A percentile compares a stretch with the other conserved stretches of the same genome.
phyloP scores from a whole-genome alignment of 2,797 vertebrate species.

The Lophura swinhoii region DNA sequence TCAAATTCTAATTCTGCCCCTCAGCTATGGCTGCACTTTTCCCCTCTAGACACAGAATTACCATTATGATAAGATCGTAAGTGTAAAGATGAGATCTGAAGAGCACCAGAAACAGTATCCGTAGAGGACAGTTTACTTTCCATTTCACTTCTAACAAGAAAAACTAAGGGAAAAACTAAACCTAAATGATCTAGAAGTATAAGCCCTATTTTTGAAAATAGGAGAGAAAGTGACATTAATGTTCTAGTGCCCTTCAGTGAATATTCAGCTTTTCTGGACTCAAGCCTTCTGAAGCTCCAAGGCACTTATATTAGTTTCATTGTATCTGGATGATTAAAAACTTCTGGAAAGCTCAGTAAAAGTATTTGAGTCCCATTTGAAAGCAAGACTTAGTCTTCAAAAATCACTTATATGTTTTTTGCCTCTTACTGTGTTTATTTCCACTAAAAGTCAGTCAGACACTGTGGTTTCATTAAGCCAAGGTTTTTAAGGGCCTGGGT shows the following conservation, averaged over 20 bases:
- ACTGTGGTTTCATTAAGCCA: background rate
- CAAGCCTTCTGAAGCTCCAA: background rate
- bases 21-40: background rate
- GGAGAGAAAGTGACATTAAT: background rate
- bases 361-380: background rate
- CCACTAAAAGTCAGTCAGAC: background rate
- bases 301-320: background rate
- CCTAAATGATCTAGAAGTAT: background rate
- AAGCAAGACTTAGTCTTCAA: background rate
- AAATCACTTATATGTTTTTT: background rate
- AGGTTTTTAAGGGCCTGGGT: background rate
- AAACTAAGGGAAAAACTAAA: background rate
- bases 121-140: background rate
- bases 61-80: background rate
- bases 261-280: background rate
- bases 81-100: background rate
- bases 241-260: background rate
- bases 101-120: background rate
- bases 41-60: conserved; percentile 16
- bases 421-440: background rate
- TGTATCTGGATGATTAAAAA: background rate
- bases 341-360: background rate
- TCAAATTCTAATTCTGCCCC: background rate
- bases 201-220: background rate
- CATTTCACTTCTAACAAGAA: background rate